Conservation (phyloP, 2,797 vertebrate species). For the Enteromius mattozi region DNA sequence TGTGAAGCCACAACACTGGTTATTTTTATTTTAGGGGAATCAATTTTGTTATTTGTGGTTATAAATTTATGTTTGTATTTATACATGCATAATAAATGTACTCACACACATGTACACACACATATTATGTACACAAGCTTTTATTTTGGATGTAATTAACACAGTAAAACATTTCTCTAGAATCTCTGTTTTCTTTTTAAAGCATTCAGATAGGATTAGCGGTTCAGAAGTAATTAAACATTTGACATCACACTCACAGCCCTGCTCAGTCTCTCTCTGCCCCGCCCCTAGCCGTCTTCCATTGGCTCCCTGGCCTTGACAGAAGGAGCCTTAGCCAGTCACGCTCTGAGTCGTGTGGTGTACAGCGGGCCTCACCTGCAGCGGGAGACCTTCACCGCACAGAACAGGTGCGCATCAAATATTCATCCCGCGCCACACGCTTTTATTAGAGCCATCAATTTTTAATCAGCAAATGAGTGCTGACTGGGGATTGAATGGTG, state of each 20-base stretch:
- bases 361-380: constrained; percentile 97
- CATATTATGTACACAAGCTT: no score
- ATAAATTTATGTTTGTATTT: no score
- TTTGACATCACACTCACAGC: no score
- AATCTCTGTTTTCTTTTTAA: no score
- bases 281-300: constrained; percentile 85
- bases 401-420: constrained; percentile 86
- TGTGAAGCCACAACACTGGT: neutral
- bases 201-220: no score
- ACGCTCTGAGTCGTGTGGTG: constrained; percentile 91
- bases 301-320: constrained; percentile 96
- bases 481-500: neutral
- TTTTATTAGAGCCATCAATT: constrained; percentile 46
- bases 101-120: no score
- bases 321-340: constrained; percentile 94
- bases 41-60: no score
- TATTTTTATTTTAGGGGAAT: no score
- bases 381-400: constrained; percentile 94
- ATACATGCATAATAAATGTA: no score
- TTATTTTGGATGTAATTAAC: no score
- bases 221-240: no score
- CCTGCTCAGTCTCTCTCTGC: neutral
- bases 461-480: constrained; percentile 48
- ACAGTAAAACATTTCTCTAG: no score
- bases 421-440: constrained; percentile 36